Conservation (phyloP, 2,113 vertebrate species). For the Campylorhamphus procurvoides region DNA sequence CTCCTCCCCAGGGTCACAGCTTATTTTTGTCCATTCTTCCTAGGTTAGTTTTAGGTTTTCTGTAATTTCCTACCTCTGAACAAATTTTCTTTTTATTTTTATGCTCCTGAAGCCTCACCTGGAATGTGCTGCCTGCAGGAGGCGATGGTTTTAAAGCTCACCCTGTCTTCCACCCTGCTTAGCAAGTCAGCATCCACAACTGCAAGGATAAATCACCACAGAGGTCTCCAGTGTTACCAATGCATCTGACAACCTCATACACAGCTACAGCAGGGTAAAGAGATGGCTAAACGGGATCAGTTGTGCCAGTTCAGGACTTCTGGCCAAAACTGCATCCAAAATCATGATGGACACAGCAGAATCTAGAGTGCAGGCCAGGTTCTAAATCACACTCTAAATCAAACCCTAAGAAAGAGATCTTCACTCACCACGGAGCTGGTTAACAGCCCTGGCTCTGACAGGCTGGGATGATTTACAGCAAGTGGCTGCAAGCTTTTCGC, state of each 20-base stretch:
- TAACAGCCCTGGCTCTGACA: background rate
- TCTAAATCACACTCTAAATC: conserved; percentile 43
- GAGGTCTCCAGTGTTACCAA: background rate
- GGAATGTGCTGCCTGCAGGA: background rate
- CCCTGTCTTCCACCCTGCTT: background rate
- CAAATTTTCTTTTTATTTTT: background rate
- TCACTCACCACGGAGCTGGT: background rate
- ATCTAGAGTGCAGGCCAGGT: background rate
- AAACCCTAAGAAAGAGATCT: conserved; percentile 42
- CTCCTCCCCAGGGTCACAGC: background rate
- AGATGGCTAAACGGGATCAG: background rate
- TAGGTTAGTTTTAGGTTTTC: background rate
- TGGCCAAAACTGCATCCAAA: conserved; percentile 14
- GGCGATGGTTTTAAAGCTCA: background rate
- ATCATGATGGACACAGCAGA: conserved; percentile 9
- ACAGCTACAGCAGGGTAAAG: background rate
- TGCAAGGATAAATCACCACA: conserved; percentile 6
- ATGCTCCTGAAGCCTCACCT: background rate
- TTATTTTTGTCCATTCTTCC: background rate
- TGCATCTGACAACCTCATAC: conserved; percentile 1
- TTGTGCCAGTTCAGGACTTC: conserved; percentile 33
- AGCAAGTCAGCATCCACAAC: background rate
- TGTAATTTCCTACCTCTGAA: background rate
- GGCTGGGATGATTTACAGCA: conserved; percentile 17
- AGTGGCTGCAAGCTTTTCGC: background rate